Evolutionary conservation across 2,888 invertebrate genomes (phyloP).

Genomic region (Dasysyrphus tricinctus): DNA sequence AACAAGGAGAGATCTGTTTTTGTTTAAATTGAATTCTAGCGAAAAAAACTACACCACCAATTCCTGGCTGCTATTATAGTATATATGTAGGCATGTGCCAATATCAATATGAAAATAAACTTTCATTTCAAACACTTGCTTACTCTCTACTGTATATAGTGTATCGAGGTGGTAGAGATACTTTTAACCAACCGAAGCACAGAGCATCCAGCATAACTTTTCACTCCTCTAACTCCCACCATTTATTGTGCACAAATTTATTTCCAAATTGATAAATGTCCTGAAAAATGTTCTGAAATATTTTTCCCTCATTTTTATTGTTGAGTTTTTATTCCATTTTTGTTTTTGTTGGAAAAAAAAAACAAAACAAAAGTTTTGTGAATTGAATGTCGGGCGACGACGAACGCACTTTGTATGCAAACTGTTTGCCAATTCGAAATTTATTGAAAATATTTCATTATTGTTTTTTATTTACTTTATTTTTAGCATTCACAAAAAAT

Average conservation of each 20-base stretch:
- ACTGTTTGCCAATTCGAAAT: slow-evolving; percentile 67
- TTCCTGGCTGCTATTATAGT: not conserved
- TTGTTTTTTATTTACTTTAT: slow-evolving; percentile 49
- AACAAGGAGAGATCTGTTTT: too few relatives aligned
- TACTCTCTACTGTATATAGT: not conserved
- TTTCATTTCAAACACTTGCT: not conserved
- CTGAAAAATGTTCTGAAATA: slow-evolving; percentile 39
- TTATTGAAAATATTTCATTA: slow-evolving; percentile 75
- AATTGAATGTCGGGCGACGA: slow-evolving; percentile 22
- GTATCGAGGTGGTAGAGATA: not conserved
- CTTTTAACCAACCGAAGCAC: not conserved
- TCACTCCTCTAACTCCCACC: not conserved
- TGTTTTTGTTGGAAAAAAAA: not conserved
- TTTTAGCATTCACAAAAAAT: slow-evolving; percentile 16
- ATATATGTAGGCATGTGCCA: not conserved
- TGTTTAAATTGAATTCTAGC: not conserved
- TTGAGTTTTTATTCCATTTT: slow-evolving; percentile 12
- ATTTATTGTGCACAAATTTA: slow-evolving; percentile 23
- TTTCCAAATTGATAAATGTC: slow-evolving; percentile 57
- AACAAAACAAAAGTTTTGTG: slow-evolving; percentile 3
- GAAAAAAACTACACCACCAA: not conserved
- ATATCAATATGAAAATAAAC: slow-evolving; percentile 23
- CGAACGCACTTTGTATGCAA: slow-evolving; percentile 67
- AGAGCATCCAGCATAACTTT: slow-evolving; percentile 21
- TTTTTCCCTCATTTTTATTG: slow-evolving; percentile 29